These are phyloP conservation scores for Euclidia mi DNA, from an alignment of 2,888 invertebrate genomes.

Conservation along the genomic window DNA sequence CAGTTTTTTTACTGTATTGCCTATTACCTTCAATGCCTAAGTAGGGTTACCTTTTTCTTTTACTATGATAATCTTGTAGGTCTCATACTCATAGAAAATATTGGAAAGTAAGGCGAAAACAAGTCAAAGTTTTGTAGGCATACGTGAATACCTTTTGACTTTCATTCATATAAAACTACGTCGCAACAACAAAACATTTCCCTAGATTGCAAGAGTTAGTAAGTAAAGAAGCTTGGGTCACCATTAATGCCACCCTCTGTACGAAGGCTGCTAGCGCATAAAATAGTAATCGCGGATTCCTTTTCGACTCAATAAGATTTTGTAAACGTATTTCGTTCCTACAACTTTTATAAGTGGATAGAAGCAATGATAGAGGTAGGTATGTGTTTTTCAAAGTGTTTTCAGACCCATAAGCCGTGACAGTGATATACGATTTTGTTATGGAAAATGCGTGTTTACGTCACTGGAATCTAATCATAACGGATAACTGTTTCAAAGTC, in stretches of 20 bases:
- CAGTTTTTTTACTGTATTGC: background rate
- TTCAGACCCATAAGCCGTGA: slow-evolving; percentile 32
- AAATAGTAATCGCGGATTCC: slow-evolving; percentile 65
- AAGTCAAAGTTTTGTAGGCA: too few species aligned
- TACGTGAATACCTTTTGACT: too few species aligned
- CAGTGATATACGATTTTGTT: background rate
- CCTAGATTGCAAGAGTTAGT: slow-evolving; percentile 39
- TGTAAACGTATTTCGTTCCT: slow-evolving; percentile 40
- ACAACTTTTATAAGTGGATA: slow-evolving; percentile 46
- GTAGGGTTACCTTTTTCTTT: too few species aligned
- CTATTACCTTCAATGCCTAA: too few species aligned
- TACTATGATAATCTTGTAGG: too few species aligned
- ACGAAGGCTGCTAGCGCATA: slow-evolving; percentile 65
- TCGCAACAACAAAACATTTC: slow-evolving; percentile 39
- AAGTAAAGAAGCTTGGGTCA: slow-evolving; percentile 61
- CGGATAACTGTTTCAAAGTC: too few species aligned
- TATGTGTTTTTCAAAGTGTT: slow-evolving; percentile 33
- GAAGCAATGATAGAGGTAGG: too few species aligned
- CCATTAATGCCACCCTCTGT: slow-evolving; percentile 65
- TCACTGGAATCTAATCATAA: too few species aligned
- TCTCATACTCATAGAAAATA: background rate
- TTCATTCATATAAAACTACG: slow-evolving; percentile 10
- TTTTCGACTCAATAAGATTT: slow-evolving; percentile 46
- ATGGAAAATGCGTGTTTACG: too few species aligned
- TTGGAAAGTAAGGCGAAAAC: background rate